Percentiles rank a stretch among this genome's conserved stretches.
phyloP scores from a whole-genome alignment of 2,797 vertebrate genomes.

The Fundulus diaphanus region DNA sequence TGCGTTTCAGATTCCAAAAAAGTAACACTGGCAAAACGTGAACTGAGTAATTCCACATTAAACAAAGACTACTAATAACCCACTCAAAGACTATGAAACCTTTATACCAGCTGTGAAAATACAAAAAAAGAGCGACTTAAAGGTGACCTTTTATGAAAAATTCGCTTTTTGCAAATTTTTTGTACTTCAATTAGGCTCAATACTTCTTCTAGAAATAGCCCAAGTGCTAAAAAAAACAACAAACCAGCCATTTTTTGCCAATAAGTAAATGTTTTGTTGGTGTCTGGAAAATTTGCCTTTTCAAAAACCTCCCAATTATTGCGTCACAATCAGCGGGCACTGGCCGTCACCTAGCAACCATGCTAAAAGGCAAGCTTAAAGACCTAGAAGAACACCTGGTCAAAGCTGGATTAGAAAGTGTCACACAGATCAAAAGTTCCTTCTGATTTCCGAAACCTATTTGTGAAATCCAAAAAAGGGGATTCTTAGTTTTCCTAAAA shows the following conservation, averaged over 20 bases:
- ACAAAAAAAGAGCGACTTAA: background rate
- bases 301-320: too few relatives aligned
- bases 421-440: background rate
- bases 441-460: background rate
- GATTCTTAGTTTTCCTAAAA: background rate
- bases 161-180: too few relatives aligned
- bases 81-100: background rate
- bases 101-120: background rate
- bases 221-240: too few relatives aligned
- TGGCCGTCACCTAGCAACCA: too few relatives aligned
- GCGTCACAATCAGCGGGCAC: too few relatives aligned
- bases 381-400: background rate
- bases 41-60: background rate
- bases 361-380: too few relatives aligned
- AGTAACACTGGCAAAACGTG: background rate
- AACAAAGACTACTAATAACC: background rate
- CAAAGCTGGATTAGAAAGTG: background rate
- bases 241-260: too few relatives aligned
- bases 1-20: background rate
- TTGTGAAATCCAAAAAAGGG: background rate
- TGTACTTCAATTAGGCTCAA: too few relatives aligned
- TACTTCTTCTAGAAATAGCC: too few relatives aligned
- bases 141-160: too few relatives aligned
- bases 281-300: too few relatives aligned
- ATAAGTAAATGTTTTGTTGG: too few relatives aligned